phyloP scores from a whole-genome alignment of 2,113 vertebrate species.

The Eonycteris spelaea region DNA sequence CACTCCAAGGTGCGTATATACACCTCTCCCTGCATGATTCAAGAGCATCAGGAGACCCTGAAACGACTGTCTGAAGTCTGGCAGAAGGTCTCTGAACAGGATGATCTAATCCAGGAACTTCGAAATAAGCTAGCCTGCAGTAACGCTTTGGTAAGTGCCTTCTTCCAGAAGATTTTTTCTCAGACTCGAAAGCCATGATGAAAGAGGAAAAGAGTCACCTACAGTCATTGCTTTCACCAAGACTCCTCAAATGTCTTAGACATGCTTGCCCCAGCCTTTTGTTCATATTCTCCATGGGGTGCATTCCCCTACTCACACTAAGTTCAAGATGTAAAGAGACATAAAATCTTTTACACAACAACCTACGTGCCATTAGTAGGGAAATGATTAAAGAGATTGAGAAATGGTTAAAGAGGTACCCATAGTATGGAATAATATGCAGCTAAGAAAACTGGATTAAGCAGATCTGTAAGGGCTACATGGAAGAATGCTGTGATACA shows the following conservation, averaged over 20 bases:
- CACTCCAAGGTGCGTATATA: constrained; percentile 77
- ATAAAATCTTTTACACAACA: background rate
- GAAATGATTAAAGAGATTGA: background rate
- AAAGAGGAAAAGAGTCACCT: background rate
- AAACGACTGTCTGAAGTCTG: constrained; percentile 73
- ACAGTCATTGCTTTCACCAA: background rate
- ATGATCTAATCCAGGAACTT: constrained; percentile 78
- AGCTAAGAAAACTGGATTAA: background rate
- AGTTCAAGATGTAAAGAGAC: background rate
- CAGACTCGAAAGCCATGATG: background rate
- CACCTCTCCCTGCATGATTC: constrained; percentile 69
- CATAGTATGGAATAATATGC: background rate
- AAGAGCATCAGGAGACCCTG: constrained; percentile 77
- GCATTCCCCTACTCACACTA: background rate
- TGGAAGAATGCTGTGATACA: background rate
- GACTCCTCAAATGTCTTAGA: background rate
- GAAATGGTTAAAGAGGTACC: background rate
- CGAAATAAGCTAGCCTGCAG: constrained; percentile 72
- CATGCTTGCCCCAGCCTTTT: background rate
- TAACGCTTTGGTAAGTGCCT: constrained; percentile 39
- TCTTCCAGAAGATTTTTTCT: background rate
- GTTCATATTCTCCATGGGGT: background rate
- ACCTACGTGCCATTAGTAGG: background rate
- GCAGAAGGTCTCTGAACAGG: constrained; percentile 75
- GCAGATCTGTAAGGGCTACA: background rate